phyloP scores from a whole-genome alignment of 2,113 vertebrate genomes.

The Lepisosteus oculatus region DNA sequence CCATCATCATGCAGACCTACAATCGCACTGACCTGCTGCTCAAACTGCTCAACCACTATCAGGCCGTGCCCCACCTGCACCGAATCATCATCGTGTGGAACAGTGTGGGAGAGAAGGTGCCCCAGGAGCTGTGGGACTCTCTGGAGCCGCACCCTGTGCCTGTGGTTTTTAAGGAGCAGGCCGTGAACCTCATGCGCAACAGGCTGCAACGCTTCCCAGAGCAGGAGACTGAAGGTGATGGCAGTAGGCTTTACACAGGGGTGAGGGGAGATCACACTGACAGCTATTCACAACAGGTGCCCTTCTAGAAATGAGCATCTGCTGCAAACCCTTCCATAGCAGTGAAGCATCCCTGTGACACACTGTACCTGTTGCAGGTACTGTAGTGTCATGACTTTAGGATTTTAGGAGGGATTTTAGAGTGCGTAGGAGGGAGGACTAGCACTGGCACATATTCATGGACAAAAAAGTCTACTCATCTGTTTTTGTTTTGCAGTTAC shows the following conservation, averaged over 20 bases:
- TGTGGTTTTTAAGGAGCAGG: slow-evolving; percentile 84
- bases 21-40: slow-evolving; percentile 89
- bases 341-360: too few species aligned
- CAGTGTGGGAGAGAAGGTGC: slow-evolving; percentile 77
- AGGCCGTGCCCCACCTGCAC: slow-evolving; percentile 81
- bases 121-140: slow-evolving; percentile 79
- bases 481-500: too few species aligned
- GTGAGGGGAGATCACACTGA: too few species aligned
- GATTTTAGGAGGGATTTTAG: neutral
- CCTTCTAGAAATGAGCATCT: too few species aligned
- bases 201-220: slow-evolving; percentile 85
- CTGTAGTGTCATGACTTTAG: neutral
- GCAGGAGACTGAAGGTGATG: slow-evolving; percentile 79
- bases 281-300: too few species aligned
- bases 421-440: too few species aligned
- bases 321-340: too few species aligned
- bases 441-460: too few species aligned
- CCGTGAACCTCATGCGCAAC: slow-evolving; percentile 83
- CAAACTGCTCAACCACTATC: slow-evolving; percentile 90
- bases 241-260: slow-evolving; percentile 7
- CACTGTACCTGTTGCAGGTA: too few species aligned
- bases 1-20: slow-evolving; percentile 87
- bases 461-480: too few species aligned
- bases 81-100: slow-evolving; percentile 89
- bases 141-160: slow-evolving; percentile 85